Evolutionary conservation across 2,113 vertebrate genomes (phyloP).

Genomic region (Pelecanoides urinatrix): DNA sequence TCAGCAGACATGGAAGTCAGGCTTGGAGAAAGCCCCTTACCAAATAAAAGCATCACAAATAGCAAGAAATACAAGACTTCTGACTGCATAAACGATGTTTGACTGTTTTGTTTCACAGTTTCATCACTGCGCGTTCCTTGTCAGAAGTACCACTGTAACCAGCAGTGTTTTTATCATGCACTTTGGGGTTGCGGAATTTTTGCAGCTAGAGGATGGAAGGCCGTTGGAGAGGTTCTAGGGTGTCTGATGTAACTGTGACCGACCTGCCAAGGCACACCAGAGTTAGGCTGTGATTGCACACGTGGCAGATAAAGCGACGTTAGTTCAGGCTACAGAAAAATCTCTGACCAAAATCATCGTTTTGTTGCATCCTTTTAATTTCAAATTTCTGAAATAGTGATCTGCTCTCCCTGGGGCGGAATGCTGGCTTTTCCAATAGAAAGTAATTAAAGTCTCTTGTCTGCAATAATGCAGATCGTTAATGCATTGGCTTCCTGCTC

Average conservation of each 20-base stretch:
- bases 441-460: slow-evolving; percentile 50
- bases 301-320: neutral
- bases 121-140: neutral
- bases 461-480: slow-evolving; percentile 42
- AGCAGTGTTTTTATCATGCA: accelerated
- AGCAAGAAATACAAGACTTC: neutral
- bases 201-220: neutral
- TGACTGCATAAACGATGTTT: neutral
- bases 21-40: neutral
- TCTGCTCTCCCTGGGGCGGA: neutral
- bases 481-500: slow-evolving; percentile 47
- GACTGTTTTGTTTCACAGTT: neutral
- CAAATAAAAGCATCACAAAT: neutral
- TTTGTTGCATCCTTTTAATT: neutral
- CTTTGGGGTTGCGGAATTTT: neutral
- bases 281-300: neutral
- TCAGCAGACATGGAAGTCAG: neutral
- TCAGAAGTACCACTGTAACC: neutral
- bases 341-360: neutral
- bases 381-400: neutral
- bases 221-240: neutral
- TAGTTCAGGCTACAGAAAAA: neutral
- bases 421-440: slow-evolving; percentile 45
- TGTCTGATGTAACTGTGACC: neutral
- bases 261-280: neutral